These are phyloP conservation scores for Dermatemys mawii DNA, from an alignment of 2,113 vertebrate species.

Conservation along the genomic window DNA sequence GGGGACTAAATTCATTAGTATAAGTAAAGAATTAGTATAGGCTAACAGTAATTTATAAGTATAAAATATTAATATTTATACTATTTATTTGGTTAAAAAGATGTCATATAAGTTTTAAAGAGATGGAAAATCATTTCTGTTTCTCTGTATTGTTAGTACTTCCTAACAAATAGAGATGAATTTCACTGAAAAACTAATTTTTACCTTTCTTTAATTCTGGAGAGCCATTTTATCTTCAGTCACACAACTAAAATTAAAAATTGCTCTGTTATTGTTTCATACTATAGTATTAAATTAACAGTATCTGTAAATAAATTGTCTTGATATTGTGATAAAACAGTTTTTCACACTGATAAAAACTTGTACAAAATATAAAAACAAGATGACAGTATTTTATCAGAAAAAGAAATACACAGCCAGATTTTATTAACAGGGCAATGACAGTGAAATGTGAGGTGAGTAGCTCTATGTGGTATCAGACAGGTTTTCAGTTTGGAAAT, in stretches of 20 bases:
- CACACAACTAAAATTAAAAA: not conserved
- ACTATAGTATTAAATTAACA: not conserved
- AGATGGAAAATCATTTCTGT: not conserved
- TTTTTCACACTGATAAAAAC: not conserved
- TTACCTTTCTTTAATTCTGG: not conserved
- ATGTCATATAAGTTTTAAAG: not conserved
- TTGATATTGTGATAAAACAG: not conserved
- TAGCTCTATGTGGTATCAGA: not conserved
- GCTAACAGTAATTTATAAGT: no score
- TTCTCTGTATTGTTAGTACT: not conserved
- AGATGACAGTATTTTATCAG: not conserved
- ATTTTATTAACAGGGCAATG: not conserved
- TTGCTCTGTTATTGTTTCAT: not conserved
- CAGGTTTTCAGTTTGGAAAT: not conserved
- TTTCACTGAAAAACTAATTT: not conserved
- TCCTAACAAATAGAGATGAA: fast-evolving
- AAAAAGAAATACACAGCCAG: not conserved
- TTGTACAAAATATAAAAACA: not conserved
- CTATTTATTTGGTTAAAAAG: not conserved
- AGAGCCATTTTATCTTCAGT: not conserved
- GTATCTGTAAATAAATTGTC: not conserved
- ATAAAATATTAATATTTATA: not conserved
- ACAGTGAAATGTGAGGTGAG: not conserved
- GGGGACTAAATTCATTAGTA: not conserved
- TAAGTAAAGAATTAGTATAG: not conserved